Evolutionary conservation across 2,888 invertebrate species (phyloP).

Genomic region (Trissolcus japonicus): DNA sequence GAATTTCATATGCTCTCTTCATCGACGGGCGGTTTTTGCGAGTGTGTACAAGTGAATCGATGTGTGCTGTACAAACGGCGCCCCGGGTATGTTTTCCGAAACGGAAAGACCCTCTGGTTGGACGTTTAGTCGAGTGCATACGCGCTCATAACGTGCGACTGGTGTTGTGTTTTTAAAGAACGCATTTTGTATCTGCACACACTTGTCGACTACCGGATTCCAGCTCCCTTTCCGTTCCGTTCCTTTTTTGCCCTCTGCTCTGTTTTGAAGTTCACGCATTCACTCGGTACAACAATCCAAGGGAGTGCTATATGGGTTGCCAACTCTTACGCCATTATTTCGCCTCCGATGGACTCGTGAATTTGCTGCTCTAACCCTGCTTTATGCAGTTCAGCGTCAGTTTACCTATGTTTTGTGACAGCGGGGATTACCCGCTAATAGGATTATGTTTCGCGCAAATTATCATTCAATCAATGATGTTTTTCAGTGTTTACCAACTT

Average conservation of each 20-base stretch:
- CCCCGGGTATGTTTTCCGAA: constrained; percentile 57
- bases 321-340: constrained; percentile 49
- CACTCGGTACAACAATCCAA: constrained; percentile 49
- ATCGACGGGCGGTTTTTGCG: constrained; percentile 35
- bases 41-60: constrained; percentile 55
- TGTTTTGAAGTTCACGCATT: constrained; percentile 53
- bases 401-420: constrained; percentile 47
- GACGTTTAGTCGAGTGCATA: constrained; percentile 58
- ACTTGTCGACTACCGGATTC: constrained; percentile 46
- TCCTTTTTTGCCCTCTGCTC: constrained; percentile 43
- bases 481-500: constrained; percentile 7
- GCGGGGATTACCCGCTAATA: constrained; percentile 34
- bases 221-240: constrained; percentile 52
- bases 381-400: constrained; percentile 32
- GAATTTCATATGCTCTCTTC: constrained; percentile 40
- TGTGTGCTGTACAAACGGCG: constrained; percentile 52
- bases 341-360: constrained; percentile 49
- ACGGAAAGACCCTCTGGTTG: constrained; percentile 58
- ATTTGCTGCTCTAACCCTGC: constrained; percentile 42
- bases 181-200: constrained; percentile 49
- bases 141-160: constrained; percentile 49
- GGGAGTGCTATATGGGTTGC: constrained; percentile 49
- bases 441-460: constrained; percentile 37
- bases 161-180: constrained; percentile 50
- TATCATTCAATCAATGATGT: constrained; percentile 34